Percentiles rank a stretch among this genome's conserved stretches.
Evolutionary conservation across 1,140 invertebrate species (phyloP).

Genomic region (Oncopodura yosiiana): DNA sequence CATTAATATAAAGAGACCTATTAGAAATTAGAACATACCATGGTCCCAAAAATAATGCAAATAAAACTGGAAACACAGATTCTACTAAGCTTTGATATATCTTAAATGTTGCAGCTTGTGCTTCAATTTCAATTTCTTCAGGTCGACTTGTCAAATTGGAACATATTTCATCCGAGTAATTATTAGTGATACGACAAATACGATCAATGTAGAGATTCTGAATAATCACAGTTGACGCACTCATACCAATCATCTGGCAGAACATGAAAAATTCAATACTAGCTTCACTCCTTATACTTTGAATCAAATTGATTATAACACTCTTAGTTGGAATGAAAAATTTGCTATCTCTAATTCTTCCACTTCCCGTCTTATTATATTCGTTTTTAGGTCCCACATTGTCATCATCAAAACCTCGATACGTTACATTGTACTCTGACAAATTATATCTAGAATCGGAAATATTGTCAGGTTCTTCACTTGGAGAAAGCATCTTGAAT

Average conservation of each 20-base stretch:
- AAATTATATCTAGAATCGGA: too few species aligned
- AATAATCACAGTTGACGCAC: conserved; percentile 16
- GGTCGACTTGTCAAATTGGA: conserved; percentile 5
- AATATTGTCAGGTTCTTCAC: too few species aligned
- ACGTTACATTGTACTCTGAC: too few species aligned
- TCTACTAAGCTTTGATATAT: conserved; percentile 22
- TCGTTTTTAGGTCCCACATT: too few species aligned
- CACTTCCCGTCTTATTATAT: background rate
- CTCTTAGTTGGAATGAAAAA: too few species aligned
- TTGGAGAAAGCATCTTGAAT: too few species aligned
- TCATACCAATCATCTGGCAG: conserved; percentile 18
- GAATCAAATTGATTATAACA: background rate
- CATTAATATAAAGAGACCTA: background rate
- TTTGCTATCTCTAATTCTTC: background rate
- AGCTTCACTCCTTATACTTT: conserved; percentile 7
- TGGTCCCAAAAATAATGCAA: conserved; percentile 28
- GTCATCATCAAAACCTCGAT: too few species aligned
- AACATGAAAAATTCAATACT: conserved; percentile 28
- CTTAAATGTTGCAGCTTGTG: conserved; percentile 4
- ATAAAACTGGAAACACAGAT: conserved; percentile 23
- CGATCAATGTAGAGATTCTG: conserved; percentile 29
- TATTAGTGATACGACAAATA: conserved; percentile 13
- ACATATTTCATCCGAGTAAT: conserved; percentile 6
- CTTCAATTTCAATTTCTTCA: conserved; percentile 20
- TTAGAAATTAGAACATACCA: conserved; percentile 7